A percentile compares a stretch with the other conserved stretches of the same genome.
phyloP scores from a whole-genome alignment of 2,888 invertebrate genomes.

The Lamellibrachia columna region DNA sequence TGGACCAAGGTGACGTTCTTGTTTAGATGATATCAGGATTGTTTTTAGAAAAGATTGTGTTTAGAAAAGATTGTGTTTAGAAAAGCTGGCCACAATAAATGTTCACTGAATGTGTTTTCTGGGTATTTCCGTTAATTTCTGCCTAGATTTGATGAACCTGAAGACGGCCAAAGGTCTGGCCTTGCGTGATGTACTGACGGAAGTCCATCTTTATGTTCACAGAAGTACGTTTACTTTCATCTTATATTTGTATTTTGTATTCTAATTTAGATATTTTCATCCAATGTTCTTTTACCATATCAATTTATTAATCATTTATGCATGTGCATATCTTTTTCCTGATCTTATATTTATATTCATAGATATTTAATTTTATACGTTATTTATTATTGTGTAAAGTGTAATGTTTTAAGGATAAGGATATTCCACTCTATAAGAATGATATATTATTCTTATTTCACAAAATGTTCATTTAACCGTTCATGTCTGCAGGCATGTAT shows the following conservation, averaged over 20 bases:
- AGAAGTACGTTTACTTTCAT: slow-evolving; percentile 75
- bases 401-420: too few relatives aligned
- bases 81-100: neutral
- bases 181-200: slow-evolving; percentile 90
- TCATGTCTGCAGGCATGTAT: too few relatives aligned
- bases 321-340: too few relatives aligned
- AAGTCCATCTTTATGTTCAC: slow-evolving; percentile 87
- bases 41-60: too few relatives aligned
- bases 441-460: too few relatives aligned
- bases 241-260: neutral
- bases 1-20: neutral
- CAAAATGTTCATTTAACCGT: too few relatives aligned
- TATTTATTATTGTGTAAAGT: too few relatives aligned
- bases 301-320: too few relatives aligned
- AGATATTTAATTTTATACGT: too few relatives aligned
- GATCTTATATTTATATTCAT: too few relatives aligned
- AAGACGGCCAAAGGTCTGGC: slow-evolving; percentile 91
- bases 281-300: neutral
- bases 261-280: neutral
- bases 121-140: neutral
- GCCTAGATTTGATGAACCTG: slow-evolving; percentile 73
- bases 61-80: too few relatives aligned
- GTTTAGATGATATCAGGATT: neutral
- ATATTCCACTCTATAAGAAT: too few relatives aligned
- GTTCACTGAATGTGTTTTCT: neutral